Base-by-base conservation (phyloP, 1,140 invertebrate species). In the Meloidogyne exigua region DNA sequence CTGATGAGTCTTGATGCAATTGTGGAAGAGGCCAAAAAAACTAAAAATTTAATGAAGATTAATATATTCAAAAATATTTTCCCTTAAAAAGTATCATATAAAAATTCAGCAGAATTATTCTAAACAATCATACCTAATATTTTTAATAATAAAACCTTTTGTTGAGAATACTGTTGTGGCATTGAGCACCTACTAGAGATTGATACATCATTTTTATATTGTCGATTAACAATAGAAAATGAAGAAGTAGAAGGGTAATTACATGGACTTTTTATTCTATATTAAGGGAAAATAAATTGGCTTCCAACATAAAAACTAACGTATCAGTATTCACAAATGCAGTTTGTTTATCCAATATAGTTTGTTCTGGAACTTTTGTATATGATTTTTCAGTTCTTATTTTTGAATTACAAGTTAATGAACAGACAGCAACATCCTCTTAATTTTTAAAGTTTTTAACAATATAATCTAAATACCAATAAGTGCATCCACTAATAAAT, bases 401-500 rank as follows among this genome's bases (percentile, higher is more conserved):
- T 39, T 36, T 39, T 32, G 49, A 9, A 23, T 23, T 28, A 15
- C 18, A 15, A 63, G n/a, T 18, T 28, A 12, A 18, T 23, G 26
- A 63, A 26, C 18, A 25, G 21, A 25, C n/a, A 13, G 21, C 18
- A 21, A 18, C 26, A n/a, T n/a, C 67, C 25, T 15, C 44, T 23
- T 25, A 64, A 63, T 44, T 83, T 68, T 72, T 79, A 28, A 28
- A 73, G 1, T 36, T 7, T 65, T 23, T 23, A 28, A 28, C 57
- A 73, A n/a, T 21, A 15, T 68, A 21, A 25, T 68, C 21, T 36
- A n/a, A 49, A 49, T 57, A 73, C 72, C 81, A 11, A 82, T 36
- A n/a, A 80, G 44, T 64, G 79, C 70, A 23, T 77, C 42, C 11
- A 82, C 68, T n/a, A 84, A 72, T 13, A 21, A 10, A 21, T 73